A percentile compares a stretch with the other conserved stretches of the same genome.
These are phyloP conservation scores for Tyrannus savana DNA, from an alignment of 2,113 vertebrate genomes.

Conservation along the genomic window DNA sequence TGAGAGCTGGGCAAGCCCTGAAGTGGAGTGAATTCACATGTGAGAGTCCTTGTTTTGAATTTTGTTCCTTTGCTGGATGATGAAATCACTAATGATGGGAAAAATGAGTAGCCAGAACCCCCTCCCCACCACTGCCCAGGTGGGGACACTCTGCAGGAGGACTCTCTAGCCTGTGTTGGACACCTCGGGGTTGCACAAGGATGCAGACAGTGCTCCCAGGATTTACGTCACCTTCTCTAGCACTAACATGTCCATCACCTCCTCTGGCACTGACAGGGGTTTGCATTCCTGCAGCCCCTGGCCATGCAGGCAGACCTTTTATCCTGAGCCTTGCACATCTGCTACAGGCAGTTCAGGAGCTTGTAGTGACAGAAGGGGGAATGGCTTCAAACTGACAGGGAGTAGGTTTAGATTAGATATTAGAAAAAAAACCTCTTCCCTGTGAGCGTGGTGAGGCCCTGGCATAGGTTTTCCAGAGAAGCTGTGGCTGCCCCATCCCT, in stretches of 20 bases:
- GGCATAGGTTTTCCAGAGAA: neutral
- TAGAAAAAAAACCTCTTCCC: neutral
- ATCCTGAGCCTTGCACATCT: neutral
- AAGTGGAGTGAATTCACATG: conserved; percentile 24
- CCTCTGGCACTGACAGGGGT: neutral
- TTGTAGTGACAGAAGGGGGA: neutral
- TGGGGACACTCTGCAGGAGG: neutral
- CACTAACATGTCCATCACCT: neutral
- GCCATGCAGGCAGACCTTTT: neutral
- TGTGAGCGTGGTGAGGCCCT: neutral
- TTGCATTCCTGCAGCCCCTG: neutral
- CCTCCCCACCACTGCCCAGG: accelerated
- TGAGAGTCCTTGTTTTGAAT: conserved; percentile 5
- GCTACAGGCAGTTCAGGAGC: neutral
- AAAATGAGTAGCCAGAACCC: neutral
- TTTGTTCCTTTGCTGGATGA: neutral
- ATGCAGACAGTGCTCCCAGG: neutral
- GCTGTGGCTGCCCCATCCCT: neutral
- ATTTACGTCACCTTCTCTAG: neutral
- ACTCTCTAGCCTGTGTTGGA: accelerated
- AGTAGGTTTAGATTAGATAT: neutral
- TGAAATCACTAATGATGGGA: neutral
- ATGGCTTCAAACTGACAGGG: neutral
- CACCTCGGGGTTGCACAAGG: neutral
- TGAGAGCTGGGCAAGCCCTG: conserved; percentile 2